A percentile compares a stretch with the other conserved stretches of the same genome.
Conservation (phyloP, 2,113 vertebrate species). For the Orthonyx spaldingii region DNA sequence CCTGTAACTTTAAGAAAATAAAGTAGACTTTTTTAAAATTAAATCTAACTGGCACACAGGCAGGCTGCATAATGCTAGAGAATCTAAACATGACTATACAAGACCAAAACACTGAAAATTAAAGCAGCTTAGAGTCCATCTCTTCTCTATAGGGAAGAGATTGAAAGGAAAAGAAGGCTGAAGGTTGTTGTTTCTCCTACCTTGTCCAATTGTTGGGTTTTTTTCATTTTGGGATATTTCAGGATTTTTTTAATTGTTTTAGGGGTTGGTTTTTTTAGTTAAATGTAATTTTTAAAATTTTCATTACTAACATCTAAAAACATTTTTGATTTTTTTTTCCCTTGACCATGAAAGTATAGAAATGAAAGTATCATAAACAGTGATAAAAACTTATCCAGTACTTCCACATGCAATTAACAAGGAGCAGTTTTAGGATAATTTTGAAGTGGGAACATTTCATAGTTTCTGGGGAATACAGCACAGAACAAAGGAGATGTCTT, state of each 20-base stretch:
- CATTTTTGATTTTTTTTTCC: neutral
- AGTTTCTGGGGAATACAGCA: neutral
- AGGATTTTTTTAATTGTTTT: neutral
- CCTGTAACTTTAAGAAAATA: neutral
- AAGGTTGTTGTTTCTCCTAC: neutral
- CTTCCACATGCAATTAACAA: neutral
- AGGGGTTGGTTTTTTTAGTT: neutral
- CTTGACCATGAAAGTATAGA: neutral
- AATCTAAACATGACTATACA: neutral
- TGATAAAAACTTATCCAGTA: neutral
- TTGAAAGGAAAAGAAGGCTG: neutral
- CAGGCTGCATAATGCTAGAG: neutral
- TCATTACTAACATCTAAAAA: neutral
- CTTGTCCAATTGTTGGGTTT: neutral
- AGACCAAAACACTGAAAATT: neutral
- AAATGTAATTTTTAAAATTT: neutral
- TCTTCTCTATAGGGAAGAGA: neutral
- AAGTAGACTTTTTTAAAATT: neutral
- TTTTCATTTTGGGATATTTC: neutral
- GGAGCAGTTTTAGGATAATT: neutral
- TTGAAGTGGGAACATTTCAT: neutral
- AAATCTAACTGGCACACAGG: neutral
- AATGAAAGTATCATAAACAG: neutral
- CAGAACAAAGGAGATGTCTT: neutral
- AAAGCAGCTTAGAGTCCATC: neutral